Conservation (phyloP, 2,113 vertebrate species). For the Nothoprocta pentlandii region DNA sequence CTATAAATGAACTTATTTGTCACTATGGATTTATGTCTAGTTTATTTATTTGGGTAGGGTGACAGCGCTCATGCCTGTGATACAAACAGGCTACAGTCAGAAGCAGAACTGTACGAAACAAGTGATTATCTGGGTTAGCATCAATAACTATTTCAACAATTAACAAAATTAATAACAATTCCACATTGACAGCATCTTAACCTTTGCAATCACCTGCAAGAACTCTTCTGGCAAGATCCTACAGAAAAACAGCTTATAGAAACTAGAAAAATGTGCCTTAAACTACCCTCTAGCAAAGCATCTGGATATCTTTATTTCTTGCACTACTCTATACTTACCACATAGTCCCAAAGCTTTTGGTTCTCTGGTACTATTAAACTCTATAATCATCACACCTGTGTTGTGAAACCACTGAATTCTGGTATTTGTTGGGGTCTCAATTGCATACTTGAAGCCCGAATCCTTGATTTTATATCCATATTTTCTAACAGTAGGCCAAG, state of each 20-base stretch:
- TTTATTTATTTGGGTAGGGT: neutral
- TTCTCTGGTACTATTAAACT: conserved; percentile 81
- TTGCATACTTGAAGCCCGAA: conserved; percentile 93
- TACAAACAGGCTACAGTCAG: neutral
- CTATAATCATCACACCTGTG: conserved; percentile 94
- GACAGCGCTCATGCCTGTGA: neutral
- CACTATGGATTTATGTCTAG: neutral
- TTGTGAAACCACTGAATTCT: conserved; percentile 95
- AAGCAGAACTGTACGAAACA: neutral
- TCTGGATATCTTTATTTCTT: neutral
- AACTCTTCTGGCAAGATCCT: neutral
- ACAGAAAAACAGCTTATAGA: neutral
- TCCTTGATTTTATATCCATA: conserved; percentile 93
- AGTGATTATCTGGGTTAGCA: neutral
- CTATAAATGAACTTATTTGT: neutral
- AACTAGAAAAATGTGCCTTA: neutral
- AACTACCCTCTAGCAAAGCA: neutral
- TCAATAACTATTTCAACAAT: neutral
- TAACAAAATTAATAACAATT: neutral
- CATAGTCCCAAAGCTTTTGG: conserved; percentile 87
- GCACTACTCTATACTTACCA: conserved; percentile 78
- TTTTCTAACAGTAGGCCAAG: conserved; percentile 90
- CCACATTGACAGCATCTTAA: neutral
- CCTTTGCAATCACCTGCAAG: neutral
- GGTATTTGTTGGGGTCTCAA: conserved; percentile 87